phyloP scores from a whole-genome alignment of 1,140 invertebrate species.

The Drosophila jambulina region DNA sequence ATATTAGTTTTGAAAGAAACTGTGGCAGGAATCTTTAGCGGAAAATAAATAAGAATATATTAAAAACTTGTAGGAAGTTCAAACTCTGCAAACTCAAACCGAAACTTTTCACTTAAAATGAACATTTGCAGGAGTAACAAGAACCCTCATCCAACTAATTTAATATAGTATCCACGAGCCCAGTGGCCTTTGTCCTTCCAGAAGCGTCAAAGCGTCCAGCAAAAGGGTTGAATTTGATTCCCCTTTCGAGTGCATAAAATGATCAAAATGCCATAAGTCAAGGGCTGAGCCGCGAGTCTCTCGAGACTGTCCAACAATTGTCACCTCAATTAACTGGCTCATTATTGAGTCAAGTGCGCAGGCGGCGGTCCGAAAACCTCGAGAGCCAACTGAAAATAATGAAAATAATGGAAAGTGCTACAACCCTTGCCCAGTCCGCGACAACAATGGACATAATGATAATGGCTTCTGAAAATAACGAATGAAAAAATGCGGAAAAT shows the following conservation, averaged over 20 bases:
- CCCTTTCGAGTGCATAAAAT: slow-evolving; percentile 64
- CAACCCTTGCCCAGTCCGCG: slow-evolving; percentile 19
- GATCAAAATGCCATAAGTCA: slow-evolving; percentile 77
- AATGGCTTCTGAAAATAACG: slow-evolving; percentile 51
- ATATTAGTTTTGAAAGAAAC: neutral
- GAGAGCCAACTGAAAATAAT: slow-evolving; percentile 38
- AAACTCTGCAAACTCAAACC: neutral
- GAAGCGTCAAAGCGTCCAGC: slow-evolving; percentile 59
- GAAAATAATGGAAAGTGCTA: slow-evolving; percentile 48
- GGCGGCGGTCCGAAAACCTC: slow-evolving; percentile 34
- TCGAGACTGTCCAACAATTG: slow-evolving; percentile 60
- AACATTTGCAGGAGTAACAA: neutral
- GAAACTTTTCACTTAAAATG: neutral
- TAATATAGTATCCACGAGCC: neutral
- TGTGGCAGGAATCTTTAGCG: too few relatives aligned
- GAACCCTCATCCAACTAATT: slow-evolving; percentile 11
- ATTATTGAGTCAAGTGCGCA: slow-evolving; percentile 71
- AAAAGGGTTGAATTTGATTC: slow-evolving; percentile 35
- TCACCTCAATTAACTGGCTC: slow-evolving; percentile 81
- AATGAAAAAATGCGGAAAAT: slow-evolving; percentile 34
- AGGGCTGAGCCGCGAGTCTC: slow-evolving; percentile 32
- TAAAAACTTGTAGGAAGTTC: neutral
- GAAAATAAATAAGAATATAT: neutral
- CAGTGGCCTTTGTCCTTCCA: slow-evolving; percentile 36
- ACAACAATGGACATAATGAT: slow-evolving; percentile 60